Base-by-base conservation (phyloP, 2,113 vertebrate species). In the Corythaixoides concolor region DNA sequence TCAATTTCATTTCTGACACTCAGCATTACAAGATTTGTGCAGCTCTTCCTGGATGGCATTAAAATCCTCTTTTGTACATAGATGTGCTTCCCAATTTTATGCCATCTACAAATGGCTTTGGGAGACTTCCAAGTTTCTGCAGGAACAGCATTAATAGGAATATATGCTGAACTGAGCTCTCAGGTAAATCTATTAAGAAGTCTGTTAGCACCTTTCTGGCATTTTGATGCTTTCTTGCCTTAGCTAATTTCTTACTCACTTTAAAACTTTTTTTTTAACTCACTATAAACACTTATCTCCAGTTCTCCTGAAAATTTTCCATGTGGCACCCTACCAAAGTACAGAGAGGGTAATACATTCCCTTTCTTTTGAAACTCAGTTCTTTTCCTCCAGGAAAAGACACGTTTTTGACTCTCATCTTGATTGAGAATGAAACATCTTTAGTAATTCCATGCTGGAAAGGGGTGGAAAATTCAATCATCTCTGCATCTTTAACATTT, bases 21-120 rank as follows among this genome's bases (percentile, higher is more conserved):
- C 50, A 49, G 73, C 80, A 43, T 85, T 85, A 81, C 69, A 67
- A 85, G 95, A 85, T 96, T 82, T 93, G 95, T 94, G 87, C 69
- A 53, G 78, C 85, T 82, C 66, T 59, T 63, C 28, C 90, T 72
- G 49, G 22, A 3, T 12, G 18, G 47, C 0, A 0, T 50, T 88
- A 28, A 15, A 92, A 75, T 89, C 91, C 79, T 87, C 80, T 82
- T 74, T 53, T 24, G 66, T 50, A 81, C 64, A 27, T 8, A 33
- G 76, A 89, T 5, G 4, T 64, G 74, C 49, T 94, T 81, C 87
- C 73, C 77, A 39, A 7, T 80, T 91, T 87, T 87, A 50, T 90
- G 58, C 68, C 93, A 45, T 55, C 70, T 73, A 28, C 67, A 88
- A 76, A 89, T 62, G 81, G 52, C 66, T 94, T 85, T 59, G 81